These are phyloP conservation scores for Cheirogaleus major DNA, from an alignment of 2,797 vertebrate species.

Conservation along the genomic window DNA sequence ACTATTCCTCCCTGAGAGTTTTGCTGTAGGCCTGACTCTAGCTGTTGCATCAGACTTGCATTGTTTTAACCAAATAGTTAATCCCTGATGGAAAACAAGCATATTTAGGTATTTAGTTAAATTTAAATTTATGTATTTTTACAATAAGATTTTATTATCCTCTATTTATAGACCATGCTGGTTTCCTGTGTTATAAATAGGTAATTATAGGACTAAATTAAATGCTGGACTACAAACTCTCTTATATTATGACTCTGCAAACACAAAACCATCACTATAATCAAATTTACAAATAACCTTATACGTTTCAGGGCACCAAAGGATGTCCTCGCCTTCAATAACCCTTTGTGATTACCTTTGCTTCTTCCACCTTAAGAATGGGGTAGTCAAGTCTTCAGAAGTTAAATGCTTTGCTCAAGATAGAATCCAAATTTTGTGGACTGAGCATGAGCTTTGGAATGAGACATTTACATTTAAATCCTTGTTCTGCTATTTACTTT, in stretches of 20 bases:
- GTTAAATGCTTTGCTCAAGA: background rate
- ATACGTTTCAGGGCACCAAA: background rate
- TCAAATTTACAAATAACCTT: background rate
- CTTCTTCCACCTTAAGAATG: background rate
- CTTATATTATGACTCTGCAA: background rate
- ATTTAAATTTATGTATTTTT: slow-evolving; percentile 8
- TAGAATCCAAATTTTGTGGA: background rate
- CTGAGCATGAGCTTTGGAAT: background rate
- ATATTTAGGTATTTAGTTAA: background rate
- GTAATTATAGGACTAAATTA: background rate
- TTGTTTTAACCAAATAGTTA: background rate
- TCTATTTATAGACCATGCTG: background rate
- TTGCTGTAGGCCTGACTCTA: background rate
- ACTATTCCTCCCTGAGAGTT: background rate
- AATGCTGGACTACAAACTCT: background rate
- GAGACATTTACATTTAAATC: background rate
- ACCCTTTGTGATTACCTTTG: background rate
- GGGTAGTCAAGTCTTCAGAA: background rate
- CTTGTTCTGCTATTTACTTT: background rate
- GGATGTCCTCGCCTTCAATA: background rate
- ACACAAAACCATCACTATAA: background rate
- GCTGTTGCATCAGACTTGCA: background rate
- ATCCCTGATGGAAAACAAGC: background rate
- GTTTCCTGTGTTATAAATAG: slow-evolving; percentile 43
- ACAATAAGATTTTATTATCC: slow-evolving; percentile 29